A percentile compares a stretch with the other conserved stretches of the same genome.
Evolutionary conservation across 2,113 vertebrate species (phyloP).

Genomic region (Peromyscus maniculatus): DNA sequence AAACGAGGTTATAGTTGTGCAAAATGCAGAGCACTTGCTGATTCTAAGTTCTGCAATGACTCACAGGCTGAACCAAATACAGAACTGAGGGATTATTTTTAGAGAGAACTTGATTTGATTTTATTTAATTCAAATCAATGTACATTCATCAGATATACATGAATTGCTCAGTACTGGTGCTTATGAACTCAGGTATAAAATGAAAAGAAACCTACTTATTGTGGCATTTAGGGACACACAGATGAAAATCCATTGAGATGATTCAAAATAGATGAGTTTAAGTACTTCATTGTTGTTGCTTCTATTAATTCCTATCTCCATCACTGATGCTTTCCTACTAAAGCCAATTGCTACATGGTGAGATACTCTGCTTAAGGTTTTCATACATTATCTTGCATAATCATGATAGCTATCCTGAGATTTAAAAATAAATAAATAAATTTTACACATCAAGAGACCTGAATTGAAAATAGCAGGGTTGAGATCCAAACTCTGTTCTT

Average conservation of each 20-base stretch:
- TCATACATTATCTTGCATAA: neutral
- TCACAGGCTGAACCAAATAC: constrained; percentile 15
- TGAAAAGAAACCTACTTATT: constrained; percentile 18
- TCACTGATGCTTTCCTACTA: neutral
- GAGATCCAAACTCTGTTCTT: neutral
- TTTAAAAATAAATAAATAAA: neutral
- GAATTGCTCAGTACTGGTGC: constrained; percentile 44
- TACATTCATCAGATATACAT: constrained; percentile 43
- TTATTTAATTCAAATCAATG: constrained; percentile 64
- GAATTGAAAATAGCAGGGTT: neutral
- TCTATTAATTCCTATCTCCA: constrained; percentile 27
- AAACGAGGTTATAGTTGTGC: neutral
- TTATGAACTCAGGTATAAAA: constrained; percentile 37
- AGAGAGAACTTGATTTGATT: constrained; percentile 63
- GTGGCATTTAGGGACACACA: neutral
- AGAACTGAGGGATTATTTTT: constrained; percentile 60
- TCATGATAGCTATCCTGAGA: neutral
- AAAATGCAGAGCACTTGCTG: neutral
- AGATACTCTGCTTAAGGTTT: neutral
- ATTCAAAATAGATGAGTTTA: constrained; percentile 16
- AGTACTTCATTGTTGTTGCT: neutral
- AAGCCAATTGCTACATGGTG: neutral
- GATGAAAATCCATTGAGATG: constrained; percentile 20
- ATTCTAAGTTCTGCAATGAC: neutral
- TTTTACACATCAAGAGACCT: neutral